Conservation (phyloP, 2,797 vertebrate genomes). For the Florisuga fusca region DNA sequence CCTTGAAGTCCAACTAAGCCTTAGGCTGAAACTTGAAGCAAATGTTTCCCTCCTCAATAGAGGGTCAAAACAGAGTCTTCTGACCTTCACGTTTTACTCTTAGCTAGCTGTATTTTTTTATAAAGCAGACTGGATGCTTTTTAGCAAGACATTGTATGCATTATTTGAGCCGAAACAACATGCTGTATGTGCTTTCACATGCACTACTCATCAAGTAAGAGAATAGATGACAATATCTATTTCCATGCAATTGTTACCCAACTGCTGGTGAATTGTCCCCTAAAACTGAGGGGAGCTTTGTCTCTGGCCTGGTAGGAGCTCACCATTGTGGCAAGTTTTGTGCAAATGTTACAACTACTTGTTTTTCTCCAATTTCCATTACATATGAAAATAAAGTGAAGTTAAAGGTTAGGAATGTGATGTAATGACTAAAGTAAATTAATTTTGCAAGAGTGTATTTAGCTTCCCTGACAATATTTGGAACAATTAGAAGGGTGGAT, state of each 20-base stretch:
- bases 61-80: neutral
- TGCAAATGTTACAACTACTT: constrained; percentile 2
- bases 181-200: neutral
- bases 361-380: neutral
- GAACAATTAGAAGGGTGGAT: neutral
- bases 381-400: neutral
- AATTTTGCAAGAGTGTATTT: neutral
- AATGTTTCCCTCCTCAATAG: neutral
- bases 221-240: neutral
- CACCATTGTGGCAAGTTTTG: neutral
- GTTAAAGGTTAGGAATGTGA: constrained; percentile 31
- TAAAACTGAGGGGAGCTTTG: neutral
- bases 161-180: neutral
- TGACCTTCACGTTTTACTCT: neutral
- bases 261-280: neutral
- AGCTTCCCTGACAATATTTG: neutral
- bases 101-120: neutral
- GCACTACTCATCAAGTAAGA: neutral
- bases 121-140: neutral
- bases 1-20: neutral
- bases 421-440: neutral
- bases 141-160: neutral
- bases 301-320: neutral
- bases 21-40: neutral
- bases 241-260: neutral